Evolutionary conservation across 2,797 vertebrate species (phyloP), one percentile per base, ranked within the genome.

Genomic region (Cryptoprocta ferox): DNA sequence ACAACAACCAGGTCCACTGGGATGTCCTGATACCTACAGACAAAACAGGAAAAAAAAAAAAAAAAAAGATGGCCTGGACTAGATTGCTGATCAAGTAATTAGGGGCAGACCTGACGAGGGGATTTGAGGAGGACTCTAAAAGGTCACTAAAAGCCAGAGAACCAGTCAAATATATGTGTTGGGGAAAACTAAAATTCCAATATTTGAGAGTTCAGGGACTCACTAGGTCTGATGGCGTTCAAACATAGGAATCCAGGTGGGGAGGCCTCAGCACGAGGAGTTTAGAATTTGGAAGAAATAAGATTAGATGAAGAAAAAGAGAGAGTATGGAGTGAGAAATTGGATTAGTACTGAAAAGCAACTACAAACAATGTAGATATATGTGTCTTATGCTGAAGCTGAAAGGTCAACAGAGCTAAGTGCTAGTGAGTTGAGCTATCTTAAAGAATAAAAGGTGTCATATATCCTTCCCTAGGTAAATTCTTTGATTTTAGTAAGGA

Each of bases 71-170:
- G 10, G 2, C 10, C 83, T 94, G 37, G 24, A 28, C 35, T 89
- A 68, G 39, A 80, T 63, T 84, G 78, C 71, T 96, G 78, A 95
- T 92, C 35, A 88, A 65, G 42, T 50, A 66, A 24, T 28, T 75
- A 63, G 35, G 32, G 53, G 24, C 56, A 86, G 66, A 73, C 10
- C 18, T 50, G 13, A 87, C 84, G 30, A 24, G 24, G 50, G 56
- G 21, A 53, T 89, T 95, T 11, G 11, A 53, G 39, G 61, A 76
- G 37, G 45, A 96, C 37, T 9, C 59, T 48, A 85, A 89, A 85
- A 45, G 12, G 24, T 24, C 56, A 21, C 91, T 59, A 92, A 90
- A 82, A 91, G 8, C 70, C 56, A 70, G 45, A 95, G 37, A 50
- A 92, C 70, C 18, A 53, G 9, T 6, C 59, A 42, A 84, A 66